Base-by-base conservation (phyloP, 2,888 invertebrate genomes). In the Ochropleura plecta region DNA sequence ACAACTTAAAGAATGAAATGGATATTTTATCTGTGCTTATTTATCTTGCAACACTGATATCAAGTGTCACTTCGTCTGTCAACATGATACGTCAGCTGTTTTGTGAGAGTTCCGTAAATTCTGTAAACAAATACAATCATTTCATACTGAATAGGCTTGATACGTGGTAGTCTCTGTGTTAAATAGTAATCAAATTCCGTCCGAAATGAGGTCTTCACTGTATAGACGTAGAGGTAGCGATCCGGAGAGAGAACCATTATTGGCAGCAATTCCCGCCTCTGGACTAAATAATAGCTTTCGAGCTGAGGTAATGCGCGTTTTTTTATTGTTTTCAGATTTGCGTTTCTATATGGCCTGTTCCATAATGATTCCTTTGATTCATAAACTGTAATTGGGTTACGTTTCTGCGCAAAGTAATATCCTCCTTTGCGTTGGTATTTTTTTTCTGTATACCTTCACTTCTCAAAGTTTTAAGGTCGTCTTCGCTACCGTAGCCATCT, bases 141-240 rank as follows among this genome's bases (percentile, higher is more conserved):
- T 68, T 20, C 51, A 49, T 53, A 70, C 55, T 77, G 48, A 49
- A 65, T 73, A 68, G 40, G 30, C 64, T 48, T 67, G n/a, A 14
- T 64, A 70, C 0, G 83, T 73, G 79, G 83, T 78, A 76, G 80
- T 88, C 73, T 81, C 53, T 44, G 30, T 68, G 64, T 57, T 44
- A 65, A 42, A 49, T 30, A 64, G 60, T 74, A 64, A 77, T 84
- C 49, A 53, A 76, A 81, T 71, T 84, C 84, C 83, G 78, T 88
- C 78, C 85, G 93, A 86, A 90, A 96, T 96, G 96, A 92, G 93
- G 78, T 92, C 94, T 73, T 90, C 91, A 51, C 73, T 94, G 55
- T 94, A 86, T 73, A 91, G 95, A 79, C 90, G 91, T 70, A 84
- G 90, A 71, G 89, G 88, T 63, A 92, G 89, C 75, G 89, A 91